Conservation (phyloP, 2,888 invertebrate genomes). For the Seira sanloemensis region DNA sequence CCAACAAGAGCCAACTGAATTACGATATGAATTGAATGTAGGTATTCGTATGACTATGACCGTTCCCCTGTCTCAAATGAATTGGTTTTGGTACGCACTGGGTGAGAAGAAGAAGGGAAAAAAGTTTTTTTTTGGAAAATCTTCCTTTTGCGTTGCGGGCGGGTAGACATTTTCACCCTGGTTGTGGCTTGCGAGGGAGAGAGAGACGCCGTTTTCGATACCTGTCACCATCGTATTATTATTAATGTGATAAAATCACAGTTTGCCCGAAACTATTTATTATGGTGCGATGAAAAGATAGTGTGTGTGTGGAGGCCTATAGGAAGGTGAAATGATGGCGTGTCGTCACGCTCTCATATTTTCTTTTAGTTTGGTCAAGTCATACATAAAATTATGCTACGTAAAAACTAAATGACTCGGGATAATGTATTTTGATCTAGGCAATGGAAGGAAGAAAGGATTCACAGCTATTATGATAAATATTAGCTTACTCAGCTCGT, state of each 20-base stretch:
- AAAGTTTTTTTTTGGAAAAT: too few species aligned
- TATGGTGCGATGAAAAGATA: slow-evolving; percentile 8
- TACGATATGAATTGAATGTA: too few species aligned
- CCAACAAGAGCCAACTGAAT: too few species aligned
- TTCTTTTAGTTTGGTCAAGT: slow-evolving; percentile 2
- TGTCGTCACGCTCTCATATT: slow-evolving; percentile 36
- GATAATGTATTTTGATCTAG: neutral
- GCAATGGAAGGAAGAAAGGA: neutral
- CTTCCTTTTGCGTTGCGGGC: too few species aligned
- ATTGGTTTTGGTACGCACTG: too few species aligned
- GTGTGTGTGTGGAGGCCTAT: slow-evolving; percentile 5
- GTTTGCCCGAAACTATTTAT: slow-evolving; percentile 46
- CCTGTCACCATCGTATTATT: slow-evolving; percentile 34
- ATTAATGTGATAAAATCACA: slow-evolving; percentile 37
- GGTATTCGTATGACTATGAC: too few species aligned
- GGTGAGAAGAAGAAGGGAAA: too few species aligned
- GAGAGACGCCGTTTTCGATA: neutral
- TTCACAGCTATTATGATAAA: neutral
- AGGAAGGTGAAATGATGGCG: slow-evolving; percentile 47
- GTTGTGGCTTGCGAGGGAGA: neutral
- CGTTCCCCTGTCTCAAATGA: too few species aligned
- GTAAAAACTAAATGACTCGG: slow-evolving; percentile 6
- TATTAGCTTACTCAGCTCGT: slow-evolving; percentile 34
- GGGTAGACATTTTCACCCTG: neutral
- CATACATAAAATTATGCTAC: neutral